Evolutionary conservation across 2,797 vertebrate species (phyloP), one percentile per base, ranked within the genome.

Genomic region (Discoglossus pictus): DNA sequence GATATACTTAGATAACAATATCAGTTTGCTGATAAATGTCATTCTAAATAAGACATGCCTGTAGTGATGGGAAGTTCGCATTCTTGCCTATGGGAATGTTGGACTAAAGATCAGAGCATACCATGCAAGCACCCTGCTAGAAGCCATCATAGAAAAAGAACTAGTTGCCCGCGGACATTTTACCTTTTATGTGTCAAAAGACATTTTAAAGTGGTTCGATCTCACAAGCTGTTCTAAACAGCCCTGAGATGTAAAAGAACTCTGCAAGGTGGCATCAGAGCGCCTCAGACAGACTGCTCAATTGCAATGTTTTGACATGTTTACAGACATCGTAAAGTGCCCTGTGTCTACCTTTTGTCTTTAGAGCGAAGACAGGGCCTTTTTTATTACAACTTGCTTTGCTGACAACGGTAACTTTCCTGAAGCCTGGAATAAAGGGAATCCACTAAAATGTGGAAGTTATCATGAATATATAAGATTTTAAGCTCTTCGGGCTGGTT

Each of bases 261-360:
- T 61, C 24, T 6, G n/a, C 36, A 44, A 48, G 66, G 17, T 63
- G 63, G 47, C 63, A 16, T 61, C 65, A 23, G 2, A 23, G 12
- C 25, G n/a, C 18, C 50, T 24, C 38, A 72, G 55, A 48, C 38
- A 18, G 66, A n/a, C 62, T 31, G 52, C 8, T 44, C 50, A 15
- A 16, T 67, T 47, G 3, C 1, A 21, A 21, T 6, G 3, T 55
- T 74, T 73, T 68, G 75, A 68, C 40, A 75, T 60, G 25, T 79
- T 77, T 72, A 46, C 31, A 39, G 34, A 20, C 36, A 16, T n/a
- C 2, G 5, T 61, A 64, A 23, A 74, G 2, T 43, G 76, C 70
- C 10, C n/a, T 4, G 69, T 72, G 39, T 15, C 39, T 40, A 6
- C 27, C 6, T 68, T 68, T 6, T 69, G 38, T 39, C 15, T 21